Conservation (phyloP, 1,140 invertebrate species). For the honey bee (Apis mellifera) region DNA sequence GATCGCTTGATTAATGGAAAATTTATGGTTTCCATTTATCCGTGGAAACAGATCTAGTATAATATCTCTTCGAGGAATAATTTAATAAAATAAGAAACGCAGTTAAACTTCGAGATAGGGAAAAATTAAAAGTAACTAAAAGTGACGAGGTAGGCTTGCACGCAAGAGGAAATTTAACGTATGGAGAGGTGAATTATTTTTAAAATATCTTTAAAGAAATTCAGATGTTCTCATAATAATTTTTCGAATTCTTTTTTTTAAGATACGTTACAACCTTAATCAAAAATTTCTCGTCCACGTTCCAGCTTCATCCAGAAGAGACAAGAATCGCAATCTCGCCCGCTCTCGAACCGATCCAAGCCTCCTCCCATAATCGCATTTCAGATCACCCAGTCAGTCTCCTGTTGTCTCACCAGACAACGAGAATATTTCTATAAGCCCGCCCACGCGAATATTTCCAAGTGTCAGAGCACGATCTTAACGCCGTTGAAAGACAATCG, state of each 20-base stretch:
- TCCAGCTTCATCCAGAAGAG: neutral
- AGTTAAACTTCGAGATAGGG: too few relatives aligned
- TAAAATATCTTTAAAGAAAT: too few relatives aligned
- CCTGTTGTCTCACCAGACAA: neutral
- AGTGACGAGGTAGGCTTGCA: too few relatives aligned
- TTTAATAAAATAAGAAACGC: neutral
- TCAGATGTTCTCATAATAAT: too few relatives aligned
- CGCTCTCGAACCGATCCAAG: neutral
- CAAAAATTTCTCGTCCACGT: neutral
- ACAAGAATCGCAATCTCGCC: neutral
- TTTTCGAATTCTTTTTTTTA: too few relatives aligned
- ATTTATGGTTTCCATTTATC: neutral
- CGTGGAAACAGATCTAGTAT: too few relatives aligned
- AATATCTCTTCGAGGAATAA: too few relatives aligned
- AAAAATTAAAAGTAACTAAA: too few relatives aligned
- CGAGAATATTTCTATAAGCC: constrained; percentile 37
- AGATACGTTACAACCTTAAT: neutral
- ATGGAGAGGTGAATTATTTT: too few relatives aligned
- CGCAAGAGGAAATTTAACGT: too few relatives aligned
- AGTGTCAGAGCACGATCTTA: constrained; percentile 1
- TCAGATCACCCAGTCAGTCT: constrained; percentile 14
- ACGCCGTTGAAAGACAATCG: constrained; percentile 36
- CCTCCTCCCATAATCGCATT: constrained; percentile 3
- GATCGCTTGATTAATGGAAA: constrained; percentile 64
- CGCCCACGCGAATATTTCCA: constrained; percentile 38